Base-by-base conservation (phyloP, 2,113 vertebrate species). In the Poecilia latipinna region DNA sequence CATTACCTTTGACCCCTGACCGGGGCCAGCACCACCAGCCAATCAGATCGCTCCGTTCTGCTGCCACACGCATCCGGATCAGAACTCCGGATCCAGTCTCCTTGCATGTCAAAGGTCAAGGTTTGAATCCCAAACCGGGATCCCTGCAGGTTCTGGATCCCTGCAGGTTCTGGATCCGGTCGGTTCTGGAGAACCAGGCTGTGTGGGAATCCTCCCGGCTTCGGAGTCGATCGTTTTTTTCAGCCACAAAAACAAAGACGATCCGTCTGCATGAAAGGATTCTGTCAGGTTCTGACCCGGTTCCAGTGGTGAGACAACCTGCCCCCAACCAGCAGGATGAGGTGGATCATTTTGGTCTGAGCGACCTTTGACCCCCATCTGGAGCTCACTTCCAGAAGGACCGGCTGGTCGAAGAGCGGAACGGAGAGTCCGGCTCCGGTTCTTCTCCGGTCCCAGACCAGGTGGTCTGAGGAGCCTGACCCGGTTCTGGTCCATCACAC, bases 401-500 rank as follows among this genome's bases (percentile, higher is more conserved):
- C 2, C 33, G 72, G 24, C 26, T 22, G 17, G 61, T n/a, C 24
- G 24, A 7, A n/a, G 15, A 65, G 48, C 26, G 0, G 57, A 37
- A 60, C 67, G 70, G 35, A 64, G 6, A 39, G 28, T 79, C 12
- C 31, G 15, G 64, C 29, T 17, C 10, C 32, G 13, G 68, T 61
- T 82, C 72, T 3, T n/a, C 28, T 32, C 64, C 31, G 29, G 68
- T 62, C 13, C 4, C 17, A 32, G 6, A 11, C 11, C 65, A 60
- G 39, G 66, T n/a, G 32, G 12, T n/a, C 10, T 28, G 26, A 0
- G 15, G 19, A 42, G 66, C 1, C 26, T n/a, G 31, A 61, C 37
- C n/a, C 24, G n/a, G 61, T 22, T 12, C 4, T 1, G 4, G 31
- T 60, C 42, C 32, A 24, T 94, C 80, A 95, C 63, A 95, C 96